Evolutionary conservation across 2,888 invertebrate species (phyloP).

Genomic region (Ornithoptera priamus): DNA sequence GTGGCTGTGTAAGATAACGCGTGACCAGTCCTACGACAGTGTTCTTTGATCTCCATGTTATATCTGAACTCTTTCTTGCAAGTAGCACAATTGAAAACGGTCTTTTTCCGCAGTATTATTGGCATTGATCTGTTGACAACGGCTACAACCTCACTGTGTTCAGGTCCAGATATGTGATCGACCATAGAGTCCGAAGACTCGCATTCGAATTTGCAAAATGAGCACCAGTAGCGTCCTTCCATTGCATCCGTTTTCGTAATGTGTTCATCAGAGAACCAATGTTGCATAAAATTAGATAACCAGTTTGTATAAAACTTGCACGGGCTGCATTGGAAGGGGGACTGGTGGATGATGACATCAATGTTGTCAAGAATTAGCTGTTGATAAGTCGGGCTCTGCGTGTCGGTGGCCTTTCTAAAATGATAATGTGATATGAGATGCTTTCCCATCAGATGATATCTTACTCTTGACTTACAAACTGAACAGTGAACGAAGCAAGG

Average conservation of each 20-base stretch:
- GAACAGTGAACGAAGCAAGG: constrained; percentile 83
- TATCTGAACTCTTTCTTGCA: constrained; percentile 86
- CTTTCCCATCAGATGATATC: constrained; percentile 86
- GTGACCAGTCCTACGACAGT: constrained; percentile 78
- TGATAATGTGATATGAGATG: constrained; percentile 93
- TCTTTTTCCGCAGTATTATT: constrained; percentile 85
- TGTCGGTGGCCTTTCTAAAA: constrained; percentile 84
- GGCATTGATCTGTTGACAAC: constrained; percentile 90
- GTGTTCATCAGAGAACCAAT: constrained; percentile 86
- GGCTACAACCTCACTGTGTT: constrained; percentile 86
- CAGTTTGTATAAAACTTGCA: constrained; percentile 93
- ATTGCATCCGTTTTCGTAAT: constrained; percentile 68
- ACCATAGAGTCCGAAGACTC: constrained; percentile 83
- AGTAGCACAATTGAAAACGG: constrained; percentile 81
- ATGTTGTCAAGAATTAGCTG: constrained; percentile 88
- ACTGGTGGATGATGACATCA: constrained; percentile 87
- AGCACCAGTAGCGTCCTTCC: constrained; percentile 85
- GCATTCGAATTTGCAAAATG: constrained; percentile 86
- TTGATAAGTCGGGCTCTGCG: constrained; percentile 77
- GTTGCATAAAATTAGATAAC: constrained; percentile 83
- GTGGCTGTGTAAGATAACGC: constrained; percentile 75
- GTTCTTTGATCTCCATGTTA: constrained; percentile 86
- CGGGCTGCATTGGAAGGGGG: constrained; percentile 91
- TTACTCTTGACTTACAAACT: constrained; percentile 86
- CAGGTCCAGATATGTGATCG: constrained; percentile 82